Percentiles rank a stretch among this genome's conserved stretches.
Evolutionary conservation across 1,140 invertebrate genomes (phyloP).

Genomic region (Lanistes nyassanus): DNA sequence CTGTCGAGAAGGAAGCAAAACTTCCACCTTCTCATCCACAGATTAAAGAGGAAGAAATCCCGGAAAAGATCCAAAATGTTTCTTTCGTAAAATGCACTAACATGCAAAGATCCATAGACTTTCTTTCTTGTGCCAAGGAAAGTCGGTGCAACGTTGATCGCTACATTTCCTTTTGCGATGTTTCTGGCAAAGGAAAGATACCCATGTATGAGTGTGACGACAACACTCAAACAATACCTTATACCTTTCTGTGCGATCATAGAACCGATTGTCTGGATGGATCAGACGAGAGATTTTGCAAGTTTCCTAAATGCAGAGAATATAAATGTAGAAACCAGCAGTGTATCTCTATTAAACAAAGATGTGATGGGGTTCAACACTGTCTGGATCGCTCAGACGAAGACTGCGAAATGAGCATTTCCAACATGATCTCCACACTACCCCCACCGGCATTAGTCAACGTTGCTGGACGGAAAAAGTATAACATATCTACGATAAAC

Average conservation of each 20-base stretch:
- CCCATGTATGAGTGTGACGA: neutral
- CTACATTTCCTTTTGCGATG: too few species aligned
- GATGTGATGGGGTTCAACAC: slow-evolving; percentile 4
- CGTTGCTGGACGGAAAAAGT: slow-evolving; percentile 7
- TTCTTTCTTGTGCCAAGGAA: too few species aligned
- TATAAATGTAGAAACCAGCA: neutral
- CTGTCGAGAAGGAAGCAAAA: too few species aligned
- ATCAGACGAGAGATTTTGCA: neutral
- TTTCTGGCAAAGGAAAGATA: too few species aligned
- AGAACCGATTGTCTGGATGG: neutral
- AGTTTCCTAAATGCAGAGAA: neutral
- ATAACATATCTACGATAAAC: neutral
- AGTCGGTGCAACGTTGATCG: too few species aligned
- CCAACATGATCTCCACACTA: neutral
- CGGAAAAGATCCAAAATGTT: too few species aligned
- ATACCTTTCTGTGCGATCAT: neutral
- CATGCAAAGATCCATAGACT: too few species aligned
- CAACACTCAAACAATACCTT: neutral
- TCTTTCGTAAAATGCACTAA: too few species aligned
- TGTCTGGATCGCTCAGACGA: neutral
- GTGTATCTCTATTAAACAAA: neutral
- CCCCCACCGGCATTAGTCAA: slow-evolving; percentile 3
- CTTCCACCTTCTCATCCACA: too few species aligned
- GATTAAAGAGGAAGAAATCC: too few species aligned
- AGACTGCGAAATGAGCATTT: slow-evolving; percentile 6